Evolutionary conservation across 2,888 invertebrate species (phyloP), one percentile per base, ranked within the genome.

Genomic region (Eledone cirrhosa): DNA sequence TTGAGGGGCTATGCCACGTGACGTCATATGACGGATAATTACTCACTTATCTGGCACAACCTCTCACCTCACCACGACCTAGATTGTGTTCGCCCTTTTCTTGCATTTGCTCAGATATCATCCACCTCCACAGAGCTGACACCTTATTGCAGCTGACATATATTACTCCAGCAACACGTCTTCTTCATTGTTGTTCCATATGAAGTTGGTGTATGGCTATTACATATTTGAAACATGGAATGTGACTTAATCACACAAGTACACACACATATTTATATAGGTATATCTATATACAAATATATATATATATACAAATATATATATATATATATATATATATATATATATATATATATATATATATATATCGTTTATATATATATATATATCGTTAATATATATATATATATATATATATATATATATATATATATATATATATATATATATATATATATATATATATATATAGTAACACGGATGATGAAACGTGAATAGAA

Each of bases 1-100:
- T 67, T 67, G 67, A 67, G 67, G 67, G 67, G 67, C 67, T 67
- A 67, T 67, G 67, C 67, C 67, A 67, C 67, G 67, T 67, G 67
- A 67, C 67, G 67, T 67, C 67, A 19, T 67, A 67, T 67, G 31
- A 19, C 67, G 67, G 67, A 67, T 27, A 29, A 67, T 67, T 31
- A 67, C 67, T 67, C 67, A 67, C 67, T 67, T 67, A 31, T 67
- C 67, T 67, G 67, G 67, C 67, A 67, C 24, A 67, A 31, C 67
- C 67, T 67, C 67, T 67, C 67, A 67, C 67, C 67, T 67, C 67
- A 27, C 67, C 31, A 67, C 67, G 67, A 67, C 67, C 67, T 67
- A 67, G 0, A 41, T 41, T 41, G 41, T 41, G 41, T 41, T 41
- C 41, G 41, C 41, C 41, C 41, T 41, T n/a, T 41, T 63, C n/a